Conservation (phyloP, 2,113 vertebrate genomes). For the Atractosteus spatula region DNA sequence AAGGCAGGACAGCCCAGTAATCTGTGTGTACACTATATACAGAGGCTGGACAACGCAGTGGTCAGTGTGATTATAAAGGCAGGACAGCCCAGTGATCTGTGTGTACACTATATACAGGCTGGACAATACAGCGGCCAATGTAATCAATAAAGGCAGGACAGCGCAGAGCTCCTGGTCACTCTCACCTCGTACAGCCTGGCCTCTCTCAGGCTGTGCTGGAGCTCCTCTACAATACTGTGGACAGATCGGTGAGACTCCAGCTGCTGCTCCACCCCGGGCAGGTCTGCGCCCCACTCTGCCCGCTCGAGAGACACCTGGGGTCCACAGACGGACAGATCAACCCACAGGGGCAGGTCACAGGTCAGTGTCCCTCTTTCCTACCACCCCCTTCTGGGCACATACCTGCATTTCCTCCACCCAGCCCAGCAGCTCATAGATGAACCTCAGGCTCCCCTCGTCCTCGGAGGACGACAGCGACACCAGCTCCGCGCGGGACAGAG, state of each 20-base stretch:
- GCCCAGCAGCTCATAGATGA: slow-evolving; percentile 92
- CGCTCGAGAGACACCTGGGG: slow-evolving; percentile 81
- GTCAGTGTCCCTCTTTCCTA: background rate
- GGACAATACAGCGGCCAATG: background rate
- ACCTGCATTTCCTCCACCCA: slow-evolving; percentile 98
- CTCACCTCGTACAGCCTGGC: slow-evolving; percentile 82
- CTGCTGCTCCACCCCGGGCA: slow-evolving; percentile 86
- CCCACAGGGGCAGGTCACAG: background rate
- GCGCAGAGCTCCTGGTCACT: background rate
- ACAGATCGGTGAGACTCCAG: slow-evolving; percentile 81
- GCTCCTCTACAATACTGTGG: slow-evolving; percentile 82
- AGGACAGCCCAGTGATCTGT: background rate
- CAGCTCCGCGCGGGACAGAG: slow-evolving; percentile 82
- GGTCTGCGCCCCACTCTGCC: slow-evolving; percentile 90
- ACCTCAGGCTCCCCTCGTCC: slow-evolving; percentile 91
- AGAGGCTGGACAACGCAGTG: background rate
- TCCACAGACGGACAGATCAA: slow-evolving; percentile 15
- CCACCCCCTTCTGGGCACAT: no score
- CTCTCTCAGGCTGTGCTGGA: slow-evolving; percentile 83
- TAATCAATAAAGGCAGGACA: no score
- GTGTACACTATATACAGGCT: background rate
- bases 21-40: no score
- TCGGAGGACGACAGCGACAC: slow-evolving; percentile 92
- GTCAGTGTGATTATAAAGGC: no score
- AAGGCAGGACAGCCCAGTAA: background rate